Evolutionary conservation across 2,797 vertebrate genomes (phyloP).

Genomic region (Protonibea diacanthus): DNA sequence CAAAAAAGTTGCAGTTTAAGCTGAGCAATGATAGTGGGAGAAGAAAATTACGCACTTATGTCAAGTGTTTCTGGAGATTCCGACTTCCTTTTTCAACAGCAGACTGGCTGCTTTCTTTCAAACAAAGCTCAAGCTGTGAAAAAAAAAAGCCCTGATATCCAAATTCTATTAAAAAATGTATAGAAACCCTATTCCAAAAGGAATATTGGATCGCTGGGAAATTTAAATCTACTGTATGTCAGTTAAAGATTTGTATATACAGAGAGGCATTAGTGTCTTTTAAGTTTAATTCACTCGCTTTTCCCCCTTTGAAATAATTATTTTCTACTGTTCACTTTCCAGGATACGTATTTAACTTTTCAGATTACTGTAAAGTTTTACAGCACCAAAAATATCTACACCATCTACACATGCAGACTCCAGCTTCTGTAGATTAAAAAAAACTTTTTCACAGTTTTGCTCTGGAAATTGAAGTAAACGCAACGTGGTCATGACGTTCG

Average conservation of each 20-base stretch:
- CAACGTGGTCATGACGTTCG: constrained; percentile 36
- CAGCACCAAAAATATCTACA: constrained; percentile 10
- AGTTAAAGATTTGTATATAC: constrained; percentile 34
- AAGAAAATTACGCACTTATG: constrained; percentile 17
- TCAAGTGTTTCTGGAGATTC: constrained; percentile 43
- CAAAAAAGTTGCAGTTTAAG: constrained; percentile 37
- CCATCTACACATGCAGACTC: constrained; percentile 18
- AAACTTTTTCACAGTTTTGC: constrained; percentile 24
- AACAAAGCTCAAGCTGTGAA: constrained; percentile 25
- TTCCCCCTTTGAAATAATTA: constrained; percentile 9
- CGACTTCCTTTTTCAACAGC: constrained; percentile 2
- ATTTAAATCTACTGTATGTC: constrained; percentile 16
- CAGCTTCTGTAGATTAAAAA: constrained; percentile 16
- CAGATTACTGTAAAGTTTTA: constrained; percentile 43
- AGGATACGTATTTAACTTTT: constrained; percentile 42
- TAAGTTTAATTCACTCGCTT: constrained; percentile 23
- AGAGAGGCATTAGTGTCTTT: constrained; percentile 21
- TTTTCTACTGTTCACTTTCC: constrained; percentile 18
- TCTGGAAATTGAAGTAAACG: constrained; percentile 36
- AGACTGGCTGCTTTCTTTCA: constrained; percentile 14
- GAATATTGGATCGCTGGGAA: constrained; percentile 21
- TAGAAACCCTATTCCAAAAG: constrained; percentile 1
- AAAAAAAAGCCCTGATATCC: constrained; percentile 2
- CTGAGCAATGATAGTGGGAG: constrained; percentile 26
- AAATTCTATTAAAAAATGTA: constrained; percentile 36